Evolutionary conservation across 2,797 vertebrate species (phyloP), one percentile per base, ranked within the genome.

Genomic region (Dicrostonyx torquatus): DNA sequence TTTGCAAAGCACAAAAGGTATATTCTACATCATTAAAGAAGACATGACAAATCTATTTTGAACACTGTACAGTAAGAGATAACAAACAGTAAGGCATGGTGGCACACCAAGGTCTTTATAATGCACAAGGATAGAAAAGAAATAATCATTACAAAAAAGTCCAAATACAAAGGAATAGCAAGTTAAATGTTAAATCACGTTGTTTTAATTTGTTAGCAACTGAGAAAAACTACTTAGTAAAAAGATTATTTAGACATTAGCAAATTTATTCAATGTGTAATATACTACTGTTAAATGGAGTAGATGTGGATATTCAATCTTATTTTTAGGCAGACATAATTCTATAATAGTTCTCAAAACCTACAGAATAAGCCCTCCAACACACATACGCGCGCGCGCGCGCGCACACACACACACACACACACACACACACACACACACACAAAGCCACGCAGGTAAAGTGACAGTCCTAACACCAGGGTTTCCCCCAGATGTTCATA

Each of bases 11-110:
- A 93, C 70, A 87, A 91, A 87, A 24, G 37, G 22, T 68, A 86
- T 95, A 90, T 43, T 70, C 58, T 93, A 68, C 93, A 93, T 72
- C 43, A 87, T 40, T n/a, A 4, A 37, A 84, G 26, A 66, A 93
- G 43, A 4, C 18, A 66, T 34, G 70, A n/a, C 5, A 93, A 83
- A 84, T 50, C 50, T 50, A 60, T 20, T 77, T 15, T 83, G 20
- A 80, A 4, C 18, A 53, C 1, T 43, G 6, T 50, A 90, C 50
- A 48, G 1, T 37, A 40, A 89, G 15, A 95, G 55, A 77, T 82
- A 89, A 87, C 40, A 82, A 64, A 53, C n/a, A 58, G 26, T 53
- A 78, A 87, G 29, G 62, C 2, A 50, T 0, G 6, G 13, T 66
- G 8, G 0, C 8, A 14, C 11, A 80, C 2, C 31, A 31, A 55